Evolutionary conservation across 2,113 vertebrate species (phyloP), one percentile per base, ranked within the genome.

Genomic region (Hydrolagus affinis): DNA sequence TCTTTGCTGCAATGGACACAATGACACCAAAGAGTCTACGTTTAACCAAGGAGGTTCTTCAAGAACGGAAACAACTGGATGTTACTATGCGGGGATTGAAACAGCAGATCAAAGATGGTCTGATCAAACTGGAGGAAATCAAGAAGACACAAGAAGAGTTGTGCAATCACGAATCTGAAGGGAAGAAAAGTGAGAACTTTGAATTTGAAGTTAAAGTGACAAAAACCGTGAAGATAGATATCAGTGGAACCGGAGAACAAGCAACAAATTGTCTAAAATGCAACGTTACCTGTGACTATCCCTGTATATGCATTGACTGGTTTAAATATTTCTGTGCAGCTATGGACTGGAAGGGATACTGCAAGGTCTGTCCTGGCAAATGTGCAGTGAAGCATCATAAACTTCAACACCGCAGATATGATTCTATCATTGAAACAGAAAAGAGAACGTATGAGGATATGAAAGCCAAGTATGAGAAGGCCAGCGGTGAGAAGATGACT

Each of bases 391-490:
- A 0, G 0, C 9, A 57, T 0, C 92, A 92, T 72, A 73, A 3
- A 17, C 86, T 85, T 0, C 86, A 90, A 72, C 86, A 85, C 30
- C 90, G 89, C 62, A 87, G 0, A 44, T 90, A 86, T 85, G 17
- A 15, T 0, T 89, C 89, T 71, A 0, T 3, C 2, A 15, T 56
- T 0, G 60, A 66, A 23, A 87, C 9, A 15, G 85, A 86, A 64
- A 88, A 68, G 78, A 87, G 75, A 23, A 89, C 87, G 2, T 21
- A 87, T 8, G 62, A 64, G 19, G 86, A 86, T 15, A 14, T 89
- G 15, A 88, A 88, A 44, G 86, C 87, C 1, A 88, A 89, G 74
- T 89, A 89, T 28, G 87, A 88, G 71, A 77, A 87, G 12, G 88
- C 87, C 3, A 64, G 69, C n/a, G 85, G 57, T 64, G 86, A 86